phyloP scores from a whole-genome alignment of 2,888 invertebrate genomes.

The Parelbella ahira region DNA sequence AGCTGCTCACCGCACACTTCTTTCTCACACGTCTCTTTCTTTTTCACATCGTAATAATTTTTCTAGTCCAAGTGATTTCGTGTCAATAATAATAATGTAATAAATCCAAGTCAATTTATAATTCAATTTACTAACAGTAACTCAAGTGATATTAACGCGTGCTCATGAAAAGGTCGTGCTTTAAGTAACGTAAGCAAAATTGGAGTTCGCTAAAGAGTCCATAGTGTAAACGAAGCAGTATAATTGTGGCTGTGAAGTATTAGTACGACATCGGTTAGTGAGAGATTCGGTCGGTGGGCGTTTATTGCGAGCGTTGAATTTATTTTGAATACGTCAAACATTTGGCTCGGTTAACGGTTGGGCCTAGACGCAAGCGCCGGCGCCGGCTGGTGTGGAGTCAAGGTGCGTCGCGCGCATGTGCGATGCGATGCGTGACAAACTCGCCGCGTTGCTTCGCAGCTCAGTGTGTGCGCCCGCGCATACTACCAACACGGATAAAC shows the following conservation, averaged over 20 bases:
- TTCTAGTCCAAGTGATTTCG: constrained; percentile 25
- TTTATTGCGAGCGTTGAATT: constrained; percentile 36
- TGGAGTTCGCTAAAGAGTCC: constrained; percentile 13
- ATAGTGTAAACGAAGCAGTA: constrained; percentile 26
- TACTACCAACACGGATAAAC: constrained; percentile 50
- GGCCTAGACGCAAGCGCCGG: constrained; percentile 42
- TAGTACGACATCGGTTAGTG: constrained; percentile 36
- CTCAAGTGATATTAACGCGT: constrained; percentile 10
- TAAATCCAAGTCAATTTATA: neutral
- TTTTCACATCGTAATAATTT: constrained; percentile 32
- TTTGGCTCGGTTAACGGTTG: constrained; percentile 32
- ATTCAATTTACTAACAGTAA: constrained; percentile 7
- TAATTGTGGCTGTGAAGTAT: constrained; percentile 29
- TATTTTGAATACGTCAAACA: constrained; percentile 40
- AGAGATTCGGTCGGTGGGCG: constrained; percentile 37
- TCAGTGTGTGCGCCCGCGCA: constrained; percentile 54
- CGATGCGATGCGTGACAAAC: constrained; percentile 76
- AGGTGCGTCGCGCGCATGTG: constrained; percentile 50
- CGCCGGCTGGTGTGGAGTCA: constrained; percentile 45
- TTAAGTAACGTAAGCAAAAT: constrained; percentile 17
- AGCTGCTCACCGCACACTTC: constrained; percentile 51
- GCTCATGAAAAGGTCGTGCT: constrained; percentile 7
- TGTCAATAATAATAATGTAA: constrained; percentile 3
- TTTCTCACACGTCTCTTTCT: constrained; percentile 31
- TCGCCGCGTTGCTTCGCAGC: constrained; percentile 61